Percentiles rank a stretch among this genome's conserved stretches.
phyloP scores from a whole-genome alignment of 2,888 invertebrate genomes.

The Reticulitermes lucifugus region DNA sequence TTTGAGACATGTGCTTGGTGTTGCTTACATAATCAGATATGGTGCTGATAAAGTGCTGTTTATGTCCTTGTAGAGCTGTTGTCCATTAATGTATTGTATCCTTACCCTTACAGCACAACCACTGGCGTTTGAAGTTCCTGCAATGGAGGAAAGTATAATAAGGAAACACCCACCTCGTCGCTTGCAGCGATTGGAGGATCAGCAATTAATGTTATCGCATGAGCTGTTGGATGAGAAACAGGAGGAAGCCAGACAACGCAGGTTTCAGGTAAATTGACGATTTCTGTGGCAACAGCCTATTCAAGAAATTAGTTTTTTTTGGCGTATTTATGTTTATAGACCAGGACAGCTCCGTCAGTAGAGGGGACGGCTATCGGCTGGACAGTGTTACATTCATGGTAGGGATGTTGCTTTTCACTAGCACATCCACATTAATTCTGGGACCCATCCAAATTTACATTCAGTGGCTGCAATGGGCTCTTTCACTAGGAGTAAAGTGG shows the following conservation, averaged over 20 bases:
- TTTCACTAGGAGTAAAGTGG: no score
- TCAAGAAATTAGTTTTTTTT: no score
- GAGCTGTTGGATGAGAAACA: constrained; percentile 77
- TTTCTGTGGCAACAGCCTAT: no score
- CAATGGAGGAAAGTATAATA: constrained; percentile 67
- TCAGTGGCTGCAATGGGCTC: background rate
- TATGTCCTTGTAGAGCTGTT: no score
- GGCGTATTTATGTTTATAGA: background rate
- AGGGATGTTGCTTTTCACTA: background rate
- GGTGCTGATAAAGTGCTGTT: no score
- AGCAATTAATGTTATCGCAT: constrained; percentile 67
- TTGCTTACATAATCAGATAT: no score
- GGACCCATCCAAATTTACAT: no score
- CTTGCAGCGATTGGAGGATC: constrained; percentile 75
- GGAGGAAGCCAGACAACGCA: constrained; percentile 78
- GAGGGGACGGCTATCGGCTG: background rate
- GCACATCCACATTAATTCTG: background rate
- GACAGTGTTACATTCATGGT: background rate
- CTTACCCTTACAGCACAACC: constrained; percentile 58
- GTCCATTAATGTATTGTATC: background rate
- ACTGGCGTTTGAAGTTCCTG: constrained; percentile 60
- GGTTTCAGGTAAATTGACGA: constrained; percentile 66
- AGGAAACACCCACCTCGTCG: constrained; percentile 75
- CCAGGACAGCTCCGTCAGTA: background rate
- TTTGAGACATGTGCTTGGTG: no score